Conservation (phyloP, 2,888 invertebrate genomes). For the Tenodera sinensis region DNA sequence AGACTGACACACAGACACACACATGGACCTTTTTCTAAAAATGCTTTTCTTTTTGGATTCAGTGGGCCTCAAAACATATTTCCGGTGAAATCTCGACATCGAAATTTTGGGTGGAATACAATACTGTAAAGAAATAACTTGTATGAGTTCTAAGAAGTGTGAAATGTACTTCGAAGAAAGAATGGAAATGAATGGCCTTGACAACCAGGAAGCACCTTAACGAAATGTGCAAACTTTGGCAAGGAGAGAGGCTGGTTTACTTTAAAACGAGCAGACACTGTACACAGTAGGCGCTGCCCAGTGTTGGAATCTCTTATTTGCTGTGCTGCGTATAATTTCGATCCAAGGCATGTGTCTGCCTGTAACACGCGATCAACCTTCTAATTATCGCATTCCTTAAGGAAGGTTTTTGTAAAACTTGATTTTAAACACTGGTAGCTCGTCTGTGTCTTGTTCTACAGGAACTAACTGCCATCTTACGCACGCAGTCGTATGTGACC, state of each 20-base stretch:
- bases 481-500: too few species aligned
- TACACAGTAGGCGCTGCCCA: background rate
- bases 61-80: too few species aligned
- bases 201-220: too few species aligned
- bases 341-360: background rate
- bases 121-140: too few species aligned
- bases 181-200: too few species aligned
- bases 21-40: too few species aligned
- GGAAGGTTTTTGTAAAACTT: background rate
- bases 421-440: conserved; percentile 10
- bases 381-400: conserved; percentile 7
- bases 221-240: background rate
- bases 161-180: too few species aligned
- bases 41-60: too few species aligned
- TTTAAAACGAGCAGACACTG: background rate
- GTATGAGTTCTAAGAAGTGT: too few species aligned
- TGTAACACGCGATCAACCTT: background rate
- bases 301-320: background rate
- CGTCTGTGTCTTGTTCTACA: background rate
- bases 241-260: background rate
- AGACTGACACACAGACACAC: too few species aligned
- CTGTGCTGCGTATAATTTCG: background rate
- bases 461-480: background rate
- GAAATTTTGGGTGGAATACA: too few species aligned
- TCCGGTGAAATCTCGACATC: too few species aligned